Percentiles rank a stretch among this genome's conserved stretches.
phyloP scores from a whole-genome alignment of 2,797 vertebrate genomes.

The Streptopelia turtur region DNA sequence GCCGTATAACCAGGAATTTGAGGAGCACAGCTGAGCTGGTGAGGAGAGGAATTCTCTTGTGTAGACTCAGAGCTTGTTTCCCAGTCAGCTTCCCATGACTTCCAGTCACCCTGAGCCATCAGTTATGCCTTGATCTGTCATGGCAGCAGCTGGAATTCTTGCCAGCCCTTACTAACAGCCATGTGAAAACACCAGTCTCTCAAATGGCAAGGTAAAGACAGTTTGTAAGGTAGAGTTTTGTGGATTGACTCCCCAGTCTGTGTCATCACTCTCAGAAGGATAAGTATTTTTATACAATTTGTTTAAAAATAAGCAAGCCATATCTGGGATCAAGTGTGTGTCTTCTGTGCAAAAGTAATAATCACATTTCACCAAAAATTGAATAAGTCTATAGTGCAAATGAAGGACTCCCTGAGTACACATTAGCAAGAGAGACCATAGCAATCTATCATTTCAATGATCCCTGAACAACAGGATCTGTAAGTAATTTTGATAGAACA shows the following conservation, averaged over 20 bases:
- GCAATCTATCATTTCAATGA: slow-evolving; percentile 72
- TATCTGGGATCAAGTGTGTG: background rate
- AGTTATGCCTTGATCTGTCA: background rate
- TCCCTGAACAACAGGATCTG: slow-evolving; percentile 67
- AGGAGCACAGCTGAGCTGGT: background rate
- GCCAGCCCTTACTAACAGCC: background rate
- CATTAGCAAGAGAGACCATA: slow-evolving; percentile 55
- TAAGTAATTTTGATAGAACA: slow-evolving; percentile 65
- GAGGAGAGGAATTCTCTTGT: background rate
- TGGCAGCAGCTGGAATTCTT: background rate
- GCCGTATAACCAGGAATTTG: background rate
- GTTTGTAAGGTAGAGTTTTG: background rate
- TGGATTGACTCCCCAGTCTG: background rate
- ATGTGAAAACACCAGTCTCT: background rate
- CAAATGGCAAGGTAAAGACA: background rate
- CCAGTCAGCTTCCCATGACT: background rate
- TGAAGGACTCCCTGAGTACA: slow-evolving; percentile 72
- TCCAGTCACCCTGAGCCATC: background rate
- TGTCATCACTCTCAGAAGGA: background rate
- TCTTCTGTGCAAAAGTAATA: slow-evolving; percentile 36
- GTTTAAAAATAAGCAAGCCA: background rate
- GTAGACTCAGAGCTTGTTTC: background rate
- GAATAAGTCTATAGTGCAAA: slow-evolving; percentile 67
- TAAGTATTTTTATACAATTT: background rate
- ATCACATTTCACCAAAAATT: slow-evolving; percentile 69